These are phyloP conservation scores for Ochlodes sylvanus DNA, from an alignment of 2,888 invertebrate genomes.

Conservation along the genomic window DNA sequence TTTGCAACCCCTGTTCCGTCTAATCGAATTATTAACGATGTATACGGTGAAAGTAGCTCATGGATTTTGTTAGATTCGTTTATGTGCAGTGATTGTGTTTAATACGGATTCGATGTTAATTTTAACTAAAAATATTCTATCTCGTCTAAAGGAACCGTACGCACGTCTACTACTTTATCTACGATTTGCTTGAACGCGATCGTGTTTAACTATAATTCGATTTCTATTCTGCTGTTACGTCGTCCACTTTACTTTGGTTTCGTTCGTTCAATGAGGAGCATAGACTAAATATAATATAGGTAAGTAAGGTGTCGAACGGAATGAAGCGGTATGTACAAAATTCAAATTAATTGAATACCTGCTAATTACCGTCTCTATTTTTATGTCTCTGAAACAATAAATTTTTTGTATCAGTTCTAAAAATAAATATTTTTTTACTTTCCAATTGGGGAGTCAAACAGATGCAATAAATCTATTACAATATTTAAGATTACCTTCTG, in stretches of 20 bases:
- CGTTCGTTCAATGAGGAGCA: conserved; percentile 58
- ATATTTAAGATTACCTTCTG: not conserved
- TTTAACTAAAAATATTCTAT: conserved; percentile 53
- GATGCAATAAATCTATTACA: not conserved
- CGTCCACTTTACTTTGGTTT: conserved; percentile 50
- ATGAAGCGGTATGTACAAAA: conserved; percentile 1
- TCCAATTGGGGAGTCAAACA: no score
- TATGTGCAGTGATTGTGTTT: conserved; percentile 49
- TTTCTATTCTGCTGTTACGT: conserved; percentile 38
- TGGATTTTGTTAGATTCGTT: conserved; percentile 44
- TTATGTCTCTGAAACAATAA: no score
- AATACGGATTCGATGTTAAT: conserved; percentile 53
- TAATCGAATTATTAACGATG: conserved; percentile 75
- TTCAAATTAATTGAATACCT: not conserved
- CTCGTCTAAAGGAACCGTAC: conserved; percentile 63
- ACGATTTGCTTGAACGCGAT: conserved; percentile 69
- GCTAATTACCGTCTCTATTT: no score
- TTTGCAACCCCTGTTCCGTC: conserved; percentile 64
- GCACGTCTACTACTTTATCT: conserved; percentile 63
- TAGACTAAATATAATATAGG: conserved; percentile 54
- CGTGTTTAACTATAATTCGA: conserved; percentile 31
- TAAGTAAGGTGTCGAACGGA: not conserved
- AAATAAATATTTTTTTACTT: no score
- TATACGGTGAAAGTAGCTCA: conserved; percentile 75
- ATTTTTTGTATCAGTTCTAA: no score